Evolutionary conservation across 1,140 invertebrate species (phyloP), one percentile per base, ranked within the genome.

Genomic region (Microvelia longipes): DNA sequence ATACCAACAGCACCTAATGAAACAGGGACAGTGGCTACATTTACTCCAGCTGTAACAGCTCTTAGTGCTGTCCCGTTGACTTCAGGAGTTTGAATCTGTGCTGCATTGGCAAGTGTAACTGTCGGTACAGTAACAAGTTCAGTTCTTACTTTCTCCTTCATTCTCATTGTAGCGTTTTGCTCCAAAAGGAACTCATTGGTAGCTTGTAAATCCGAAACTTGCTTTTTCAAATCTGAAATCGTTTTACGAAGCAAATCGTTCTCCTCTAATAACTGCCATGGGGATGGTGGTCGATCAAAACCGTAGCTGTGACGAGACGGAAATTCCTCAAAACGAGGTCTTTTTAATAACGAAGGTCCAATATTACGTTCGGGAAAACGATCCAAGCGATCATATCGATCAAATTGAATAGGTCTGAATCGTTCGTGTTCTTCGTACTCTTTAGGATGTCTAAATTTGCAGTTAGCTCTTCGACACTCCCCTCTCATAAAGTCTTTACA

Each of bases 131-230:
- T 76, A 0, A 85, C 84, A 13, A 82, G 78, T 72, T 80, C 80
- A 1, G 80, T 77, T 1, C 80, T 76, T 68, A 78, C 83, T 71
- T 86, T 85, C 71, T 85, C 86, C 29, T 84, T 84, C 70, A 90
- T 83, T 66, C 90, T 81, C 68, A 91, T 79, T 66, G 89, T 86
- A 13, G 89, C 89, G 78, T 92, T 92, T 80, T 92, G 90, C 73
- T 90, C 88, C 66, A 92, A 76, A 0, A 92, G 81, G 77, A 91
- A 90, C 77, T 91, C 89, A 78, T 91, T 92, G 1, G 90, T 89
- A 2, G 89, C 88, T n/a, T 86, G 87, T 67, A 74, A 64, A 71
- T 74, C 73, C 50, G 73, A 74, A 70, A 85, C 84, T 76, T 86
- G 85, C 74, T 88, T 88, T 77, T 89, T 89, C 66, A 91, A 77